Evolutionary conservation across 2,113 vertebrate genomes (phyloP).

Genomic region (Poicephalus gulielmi): DNA sequence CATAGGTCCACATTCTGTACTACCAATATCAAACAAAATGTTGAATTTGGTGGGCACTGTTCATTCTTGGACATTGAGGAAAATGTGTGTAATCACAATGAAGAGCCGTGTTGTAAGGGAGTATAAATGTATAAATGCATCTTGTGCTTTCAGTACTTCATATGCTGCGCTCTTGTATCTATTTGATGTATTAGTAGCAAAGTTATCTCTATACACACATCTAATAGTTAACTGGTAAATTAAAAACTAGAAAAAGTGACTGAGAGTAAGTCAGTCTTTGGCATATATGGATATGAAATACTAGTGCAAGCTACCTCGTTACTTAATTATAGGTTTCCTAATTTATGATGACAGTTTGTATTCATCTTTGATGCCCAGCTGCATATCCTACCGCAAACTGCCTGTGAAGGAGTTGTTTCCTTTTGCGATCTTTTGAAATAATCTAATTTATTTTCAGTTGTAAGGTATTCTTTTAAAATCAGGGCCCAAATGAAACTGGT

Average conservation of each 20-base stretch:
- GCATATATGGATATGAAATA: not conserved
- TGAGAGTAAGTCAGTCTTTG: not conserved
- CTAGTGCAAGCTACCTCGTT: not conserved
- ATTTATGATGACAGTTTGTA: not conserved
- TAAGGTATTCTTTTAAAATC: not conserved
- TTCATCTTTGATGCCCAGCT: not conserved
- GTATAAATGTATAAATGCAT: not conserved
- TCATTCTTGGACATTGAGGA: not conserved
- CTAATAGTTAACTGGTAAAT: not conserved
- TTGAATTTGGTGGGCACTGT: not conserved
- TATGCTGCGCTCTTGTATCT: not conserved
- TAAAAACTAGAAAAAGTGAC: not conserved
- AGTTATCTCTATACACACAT: not conserved
- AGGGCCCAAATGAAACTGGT: not conserved
- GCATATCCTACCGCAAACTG: not conserved
- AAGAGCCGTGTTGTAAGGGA: not conserved
- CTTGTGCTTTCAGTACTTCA: not conserved
- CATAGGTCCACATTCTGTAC: not conserved
- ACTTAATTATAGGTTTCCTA: not conserved
- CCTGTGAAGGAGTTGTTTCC: not conserved
- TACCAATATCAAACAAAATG: not conserved
- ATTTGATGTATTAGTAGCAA: not conserved
- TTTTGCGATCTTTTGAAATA: not conserved
- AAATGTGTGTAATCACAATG: not conserved
- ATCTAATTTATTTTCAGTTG: not conserved